Evolutionary conservation across 1,140 invertebrate species (phyloP).

Genomic region (Apolygus lucorum): DNA sequence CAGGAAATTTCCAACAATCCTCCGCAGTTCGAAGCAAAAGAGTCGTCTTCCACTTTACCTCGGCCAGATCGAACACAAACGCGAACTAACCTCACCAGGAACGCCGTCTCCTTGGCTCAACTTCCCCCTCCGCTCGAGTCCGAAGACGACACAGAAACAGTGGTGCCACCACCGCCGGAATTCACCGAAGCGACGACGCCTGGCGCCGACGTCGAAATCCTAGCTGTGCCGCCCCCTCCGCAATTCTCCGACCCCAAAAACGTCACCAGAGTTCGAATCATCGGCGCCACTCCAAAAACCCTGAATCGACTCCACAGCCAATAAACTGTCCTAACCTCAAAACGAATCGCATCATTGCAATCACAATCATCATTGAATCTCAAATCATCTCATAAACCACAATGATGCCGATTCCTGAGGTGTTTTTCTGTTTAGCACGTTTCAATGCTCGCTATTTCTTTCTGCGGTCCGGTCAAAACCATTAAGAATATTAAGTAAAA

Average conservation of each 20-base stretch:
- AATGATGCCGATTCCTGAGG: too few relatives aligned
- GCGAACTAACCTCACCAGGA: constrained; percentile 45
- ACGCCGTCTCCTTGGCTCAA: constrained; percentile 66
- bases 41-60: constrained; percentile 40
- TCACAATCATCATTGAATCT: too few relatives aligned
- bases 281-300: constrained; percentile 65
- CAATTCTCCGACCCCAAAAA: constrained; percentile 54
- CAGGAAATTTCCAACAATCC: constrained; percentile 52
- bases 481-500: background rate
- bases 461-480: too few relatives aligned
- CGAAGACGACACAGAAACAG: constrained; percentile 55
- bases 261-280: constrained; percentile 56
- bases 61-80: constrained; percentile 38
- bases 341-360: too few relatives aligned
- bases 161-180: constrained; percentile 68
- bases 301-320: constrained; percentile 18
- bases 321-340: too few relatives aligned
- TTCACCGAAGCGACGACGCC: constrained; percentile 46
- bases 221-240: constrained; percentile 59
- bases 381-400: too few relatives aligned
- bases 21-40: constrained; percentile 40
- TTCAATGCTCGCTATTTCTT: too few relatives aligned
- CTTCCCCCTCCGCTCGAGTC: constrained; percentile 72
- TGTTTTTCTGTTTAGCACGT: too few relatives aligned
- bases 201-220: constrained; percentile 41